phyloP scores from a whole-genome alignment of 2,797 vertebrate species.

The Bucorvus abyssinicus region DNA sequence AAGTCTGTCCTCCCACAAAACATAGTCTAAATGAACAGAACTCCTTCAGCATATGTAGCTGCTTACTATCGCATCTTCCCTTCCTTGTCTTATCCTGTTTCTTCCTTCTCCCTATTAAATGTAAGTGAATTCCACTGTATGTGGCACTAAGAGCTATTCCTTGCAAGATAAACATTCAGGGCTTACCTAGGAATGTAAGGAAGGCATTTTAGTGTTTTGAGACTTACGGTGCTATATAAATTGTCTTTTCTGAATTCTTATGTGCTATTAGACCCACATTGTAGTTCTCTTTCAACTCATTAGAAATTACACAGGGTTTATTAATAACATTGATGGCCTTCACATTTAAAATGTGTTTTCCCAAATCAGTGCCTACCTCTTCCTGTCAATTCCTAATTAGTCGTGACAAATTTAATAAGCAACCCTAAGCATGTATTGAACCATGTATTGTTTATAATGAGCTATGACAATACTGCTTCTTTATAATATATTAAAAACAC shows the following conservation, averaged over 20 bases:
- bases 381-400: not conserved
- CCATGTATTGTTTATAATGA: rapidly evolving
- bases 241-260: not conserved
- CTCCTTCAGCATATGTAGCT: not conserved
- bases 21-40: not conserved
- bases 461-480: not conserved
- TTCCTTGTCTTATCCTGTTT: not conserved
- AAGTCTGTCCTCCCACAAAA: not conserved
- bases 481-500: not conserved
- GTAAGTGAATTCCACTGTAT: not conserved
- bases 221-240: not conserved
- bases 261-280: not conserved
- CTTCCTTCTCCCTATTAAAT: not conserved
- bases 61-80: not conserved
- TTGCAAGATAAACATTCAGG: not conserved
- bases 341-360: not conserved
- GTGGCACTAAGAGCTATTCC: not conserved
- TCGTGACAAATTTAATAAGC: not conserved
- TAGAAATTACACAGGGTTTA: not conserved
- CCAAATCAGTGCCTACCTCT: not conserved
- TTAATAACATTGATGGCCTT: not conserved
- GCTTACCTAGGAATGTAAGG: not conserved
- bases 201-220: not conserved
- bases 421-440: not conserved
- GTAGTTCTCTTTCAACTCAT: not conserved